phyloP scores from a whole-genome alignment of 2,797 vertebrate genomes.

The Platyrinchus mystaceus region DNA sequence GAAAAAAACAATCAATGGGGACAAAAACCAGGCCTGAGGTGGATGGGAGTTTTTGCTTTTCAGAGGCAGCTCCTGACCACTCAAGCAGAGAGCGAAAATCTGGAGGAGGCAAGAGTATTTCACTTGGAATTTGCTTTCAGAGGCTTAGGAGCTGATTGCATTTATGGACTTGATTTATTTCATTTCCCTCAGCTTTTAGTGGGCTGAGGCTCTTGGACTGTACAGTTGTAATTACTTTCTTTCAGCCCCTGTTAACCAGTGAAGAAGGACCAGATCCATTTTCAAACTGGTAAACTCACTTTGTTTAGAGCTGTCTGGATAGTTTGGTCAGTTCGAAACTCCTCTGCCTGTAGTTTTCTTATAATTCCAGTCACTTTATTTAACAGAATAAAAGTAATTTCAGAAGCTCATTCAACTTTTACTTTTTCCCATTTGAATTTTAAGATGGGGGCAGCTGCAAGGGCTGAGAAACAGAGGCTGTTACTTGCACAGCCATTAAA shows the following conservation, averaged over 20 bases:
- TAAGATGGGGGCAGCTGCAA: not conserved
- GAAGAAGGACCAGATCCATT: not conserved
- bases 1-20: accelerated
- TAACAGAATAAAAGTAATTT: not conserved
- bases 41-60: not conserved
- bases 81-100: not conserved
- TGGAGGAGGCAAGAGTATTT: not conserved
- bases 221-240: not conserved
- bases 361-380: not conserved
- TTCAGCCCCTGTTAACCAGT: not conserved
- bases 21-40: not conserved
- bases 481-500: not conserved
- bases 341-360: not conserved
- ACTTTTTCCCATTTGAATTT: not conserved
- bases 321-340: not conserved
- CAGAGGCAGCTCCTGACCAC: not conserved
- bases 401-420: not conserved
- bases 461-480: not conserved
- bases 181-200: not conserved
- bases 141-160: not conserved
- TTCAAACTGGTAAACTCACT: not conserved
- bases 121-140: not conserved
- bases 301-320: not conserved
- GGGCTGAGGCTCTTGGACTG: not conserved
- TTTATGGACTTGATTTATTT: not conserved